Evolutionary conservation across 92 coral and sea anemone species (phyloP).

Genomic region (Ricordea florida): DNA sequence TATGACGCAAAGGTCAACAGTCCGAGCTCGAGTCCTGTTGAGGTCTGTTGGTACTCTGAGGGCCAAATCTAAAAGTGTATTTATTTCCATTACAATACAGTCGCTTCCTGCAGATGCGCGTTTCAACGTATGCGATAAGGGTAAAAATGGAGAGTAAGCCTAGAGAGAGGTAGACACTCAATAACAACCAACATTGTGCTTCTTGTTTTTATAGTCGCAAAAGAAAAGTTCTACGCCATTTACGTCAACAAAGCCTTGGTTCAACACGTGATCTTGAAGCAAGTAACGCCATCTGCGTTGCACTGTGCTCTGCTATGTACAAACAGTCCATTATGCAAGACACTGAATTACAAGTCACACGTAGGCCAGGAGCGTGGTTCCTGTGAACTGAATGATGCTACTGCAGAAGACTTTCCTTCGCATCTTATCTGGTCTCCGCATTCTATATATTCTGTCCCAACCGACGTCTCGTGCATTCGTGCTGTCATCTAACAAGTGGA

Average conservation of each 20-base stretch:
- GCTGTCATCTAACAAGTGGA: too few species aligned
- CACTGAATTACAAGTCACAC: constrained; percentile 4
- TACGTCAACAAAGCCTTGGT: background rate
- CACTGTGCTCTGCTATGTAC: constrained; percentile 5
- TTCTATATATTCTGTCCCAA: background rate
- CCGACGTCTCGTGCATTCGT: too few species aligned
- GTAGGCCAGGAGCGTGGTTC: background rate
- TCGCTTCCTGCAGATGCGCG: too few species aligned
- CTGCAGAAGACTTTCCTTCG: constrained; percentile 20
- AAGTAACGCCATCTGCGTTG: background rate
- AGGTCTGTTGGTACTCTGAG: too few species aligned
- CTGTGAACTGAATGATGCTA: constrained; percentile 21
- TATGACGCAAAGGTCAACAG: too few species aligned
- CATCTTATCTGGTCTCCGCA: background rate
- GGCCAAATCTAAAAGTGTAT: too few species aligned
- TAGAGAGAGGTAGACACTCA: background rate
- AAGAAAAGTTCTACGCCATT: background rate
- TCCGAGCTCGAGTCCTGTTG: too few species aligned
- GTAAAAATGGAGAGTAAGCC: too few species aligned
- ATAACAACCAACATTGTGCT: background rate
- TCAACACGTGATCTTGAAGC: constrained; percentile 1
- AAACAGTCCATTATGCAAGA: background rate
- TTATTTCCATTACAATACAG: too few species aligned
- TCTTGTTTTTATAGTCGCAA: background rate
- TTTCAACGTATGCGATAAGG: too few species aligned